Base-by-base conservation (phyloP, 2,888 invertebrate species). In the Idaea aversata region DNA sequence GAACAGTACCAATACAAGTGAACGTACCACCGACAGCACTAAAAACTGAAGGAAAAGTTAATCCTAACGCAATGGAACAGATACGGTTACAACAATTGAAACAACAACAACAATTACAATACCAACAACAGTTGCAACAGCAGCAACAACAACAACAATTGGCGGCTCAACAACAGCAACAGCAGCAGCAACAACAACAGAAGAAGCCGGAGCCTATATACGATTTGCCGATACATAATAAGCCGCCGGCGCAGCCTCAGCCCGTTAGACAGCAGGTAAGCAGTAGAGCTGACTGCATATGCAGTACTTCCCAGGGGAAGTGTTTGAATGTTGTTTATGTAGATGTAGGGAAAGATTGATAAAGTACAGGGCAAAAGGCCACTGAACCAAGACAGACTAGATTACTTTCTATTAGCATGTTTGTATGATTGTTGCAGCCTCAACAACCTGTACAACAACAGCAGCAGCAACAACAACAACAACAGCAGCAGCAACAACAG, bases 131-230 rank as follows among this genome's bases (percentile, higher is more conserved):
- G 15, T 74, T 73, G 57, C 73, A 73, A 15, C 74, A 77, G 63
- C 79, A 77, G 63, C 79, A 77, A 58, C 79, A 78, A 63, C 73
- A 74, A 63, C 79, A 74, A 64, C 74, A 75, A 47, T 71, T 68
- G 10, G 72, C 66, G 5, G 73, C 67, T 7, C 71, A 71, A 63
- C 72, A 71, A 59, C 75, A 72, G 63, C 72, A 72, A 59, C 71
- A 70, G 36, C 68, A 69, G 25, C 74, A 75, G 10, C 79, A 78
- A 60, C 79, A 79, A 61, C 82, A 76, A 69, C 85, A 82, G 61
- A 87, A 87, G 76, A 90, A 91, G 66, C 91, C 91, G 2, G 90
- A 91, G 68, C 91, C 91, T 0, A 91, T 91, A 63, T 91, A 91
- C 79, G 91, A 91, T 68, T 73, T 91, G 74, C 91, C 91, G 15